These are phyloP conservation scores for Zhengitettix transpicula DNA, from an alignment of 2,888 invertebrate species.

Conservation along the genomic window DNA sequence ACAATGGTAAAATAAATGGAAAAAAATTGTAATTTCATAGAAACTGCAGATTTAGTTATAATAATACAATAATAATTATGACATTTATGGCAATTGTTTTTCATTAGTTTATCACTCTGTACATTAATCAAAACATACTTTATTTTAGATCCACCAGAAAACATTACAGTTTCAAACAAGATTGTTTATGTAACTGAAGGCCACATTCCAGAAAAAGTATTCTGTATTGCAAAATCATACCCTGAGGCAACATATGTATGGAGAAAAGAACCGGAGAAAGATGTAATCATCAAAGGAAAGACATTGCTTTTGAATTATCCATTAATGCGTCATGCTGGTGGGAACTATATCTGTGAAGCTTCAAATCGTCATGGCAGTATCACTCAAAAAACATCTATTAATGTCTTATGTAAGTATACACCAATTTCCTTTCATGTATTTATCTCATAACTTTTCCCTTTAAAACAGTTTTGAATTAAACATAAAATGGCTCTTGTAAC, in stretches of 20 bases:
- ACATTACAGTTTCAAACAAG: conserved; percentile 50
- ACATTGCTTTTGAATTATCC: conserved; percentile 45
- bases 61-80: no score
- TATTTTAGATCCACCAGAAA: conserved; percentile 62
- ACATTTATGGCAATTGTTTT: no score
- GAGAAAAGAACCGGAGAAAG: conserved; percentile 42
- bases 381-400: conserved; percentile 48
- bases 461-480: no score
- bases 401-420: conserved; percentile 64
- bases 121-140: background rate
- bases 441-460: no score
- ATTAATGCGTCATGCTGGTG: conserved; percentile 51
- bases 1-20: no score
- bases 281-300: conserved; percentile 27
- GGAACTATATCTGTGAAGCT: conserved; percentile 53
- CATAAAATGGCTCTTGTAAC: no score
- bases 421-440: no score
- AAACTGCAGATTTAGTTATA: no score
- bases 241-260: conserved; percentile 57
- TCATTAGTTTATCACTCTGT: no score
- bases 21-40: no score
- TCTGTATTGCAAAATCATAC: conserved; percentile 44
- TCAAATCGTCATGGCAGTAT: conserved; percentile 57
- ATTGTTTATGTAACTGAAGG: conserved; percentile 36
- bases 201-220: conserved; percentile 36